Evolutionary conservation across 2,797 vertebrate genomes (phyloP), one percentile per base, ranked within the genome.

Genomic region (Falco berigora): DNA sequence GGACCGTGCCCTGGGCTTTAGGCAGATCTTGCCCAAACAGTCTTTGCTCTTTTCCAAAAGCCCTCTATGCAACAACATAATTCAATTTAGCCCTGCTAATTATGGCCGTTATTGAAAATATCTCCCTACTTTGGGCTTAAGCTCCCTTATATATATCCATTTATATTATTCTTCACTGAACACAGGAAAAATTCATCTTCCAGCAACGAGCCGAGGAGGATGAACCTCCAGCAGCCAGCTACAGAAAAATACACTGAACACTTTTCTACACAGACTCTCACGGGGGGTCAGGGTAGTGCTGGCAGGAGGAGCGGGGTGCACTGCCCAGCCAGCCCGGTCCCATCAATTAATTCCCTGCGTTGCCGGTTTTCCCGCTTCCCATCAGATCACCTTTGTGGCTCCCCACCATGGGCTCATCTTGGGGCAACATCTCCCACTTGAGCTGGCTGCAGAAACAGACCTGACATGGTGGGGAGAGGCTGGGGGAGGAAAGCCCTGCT

Each of bases 371-470:
- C 77, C 61, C 38, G 4, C 14, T 21, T 38, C 28, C 61, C 34
- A 38, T 38, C 32, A 36, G 53, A 44, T 50, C 52, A 67, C 63
- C 61, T 76, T 64, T 24, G 2, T 4, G 44, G 49, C 72, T 75
- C 15, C 19, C 61, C 11, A 9, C 34, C 4, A 3, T 4, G 1
- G 42, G 40, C 40, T 10, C 1, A 2, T 63, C 77, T 55, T 10
- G 1, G 30, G 25, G 40, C 24, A 2, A 19, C 4, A 0, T 32
- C 55, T 88, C 55, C 79, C 86, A 4, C 53, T 14, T 4, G 28
- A 73, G 61, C 21, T 59, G 49, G 42, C 28, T 24, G 36, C 34
- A 56, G 38, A 42, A 67, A 30, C 1, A 4, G 46, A 73, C 42
- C 11, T 19, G 38, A 14, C 10, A 17, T 6, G 44, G 19, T 50